Percentiles rank a stretch among this genome's conserved stretches.
Conservation (phyloP, 92 coral and sea anemone species). For the Hydrozoanthus gracilis region DNA sequence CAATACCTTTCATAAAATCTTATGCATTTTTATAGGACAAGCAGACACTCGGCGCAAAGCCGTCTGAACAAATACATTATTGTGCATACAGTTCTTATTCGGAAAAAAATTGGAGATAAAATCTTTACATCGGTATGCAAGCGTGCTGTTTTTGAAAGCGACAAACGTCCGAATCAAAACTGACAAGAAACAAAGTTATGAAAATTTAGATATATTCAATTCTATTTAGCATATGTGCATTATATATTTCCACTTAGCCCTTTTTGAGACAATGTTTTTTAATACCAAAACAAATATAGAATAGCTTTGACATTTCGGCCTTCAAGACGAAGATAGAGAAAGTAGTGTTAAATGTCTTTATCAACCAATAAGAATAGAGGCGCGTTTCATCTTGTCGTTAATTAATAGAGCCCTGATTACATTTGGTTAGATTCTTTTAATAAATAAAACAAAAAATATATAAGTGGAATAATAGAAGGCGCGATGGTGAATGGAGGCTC, state of each 20-base stretch:
- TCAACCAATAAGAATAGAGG: background rate
- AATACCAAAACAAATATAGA: background rate
- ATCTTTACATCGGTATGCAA: background rate
- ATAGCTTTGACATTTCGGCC: background rate
- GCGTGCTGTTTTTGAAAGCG: background rate
- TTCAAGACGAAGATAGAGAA: background rate
- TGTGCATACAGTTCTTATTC: background rate
- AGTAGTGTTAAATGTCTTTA: background rate
- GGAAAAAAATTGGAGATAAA: background rate
- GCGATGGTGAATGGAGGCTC: no score
- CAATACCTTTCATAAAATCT: background rate
- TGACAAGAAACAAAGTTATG: background rate
- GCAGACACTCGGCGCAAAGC: background rate
- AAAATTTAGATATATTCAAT: background rate
- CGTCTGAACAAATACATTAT: background rate
- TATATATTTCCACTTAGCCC: background rate
- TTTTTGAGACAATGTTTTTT: background rate
- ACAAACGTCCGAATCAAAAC: background rate
- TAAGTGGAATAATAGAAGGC: background rate
- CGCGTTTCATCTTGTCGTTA: constrained; percentile 7
- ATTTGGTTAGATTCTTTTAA: constrained; percentile 24
- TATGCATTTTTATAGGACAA: background rate
- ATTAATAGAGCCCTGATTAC: constrained; percentile 3
- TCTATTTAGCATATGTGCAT: background rate
- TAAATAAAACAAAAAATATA: constrained; percentile 1